Evolutionary conservation across 2,888 invertebrate species (phyloP), one percentile per base, ranked within the genome.

Genomic region (Emesis furor): DNA sequence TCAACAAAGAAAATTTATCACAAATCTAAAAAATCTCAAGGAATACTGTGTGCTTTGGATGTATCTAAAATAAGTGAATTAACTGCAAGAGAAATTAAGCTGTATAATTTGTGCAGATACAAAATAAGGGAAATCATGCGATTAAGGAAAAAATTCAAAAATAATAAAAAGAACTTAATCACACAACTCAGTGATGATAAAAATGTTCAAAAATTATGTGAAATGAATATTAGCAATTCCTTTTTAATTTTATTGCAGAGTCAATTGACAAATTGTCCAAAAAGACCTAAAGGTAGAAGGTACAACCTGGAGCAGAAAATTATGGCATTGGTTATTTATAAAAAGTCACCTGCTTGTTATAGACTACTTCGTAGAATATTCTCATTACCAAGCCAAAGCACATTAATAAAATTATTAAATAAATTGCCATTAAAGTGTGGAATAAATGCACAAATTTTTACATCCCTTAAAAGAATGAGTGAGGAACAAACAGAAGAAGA

Each of bases 1-100:
- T 17, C n/a, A 17, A 51, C n/a, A n/a, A 55, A n/a, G n/a, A n/a
- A n/a, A 7, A 3, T 3, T 3, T 0, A 55, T 17, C n/a, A 14
- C 2, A 55, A 55, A 0, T 55, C 5, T 55, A 55, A 55, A n/a
- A 55, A n/a, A 17, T 3, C 3, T 55, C 2, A 55, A 55, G 55
- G n/a, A 55, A 55, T 55, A 17, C 5, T n/a, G 55, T 17, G 1
- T 6, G 55, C 55, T 55, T 55, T 55, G n/a, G 1, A 59, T 1
- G 2, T 59, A 59, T 8, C 59, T 2, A 59, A n/a, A 7, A 1
- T 59, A 59, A 24, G 24, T 99, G 99, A 93, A 98, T 98, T 30
- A 30, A 30, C n/a, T 24, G 12, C 30, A 68, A 68, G 68, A 37
- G 68, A 68, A 68, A 37, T 68, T 14, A 68, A 68, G 14, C 14